phyloP scores from a whole-genome alignment of 2,888 invertebrate species.

The Stenichneumon culpator region DNA sequence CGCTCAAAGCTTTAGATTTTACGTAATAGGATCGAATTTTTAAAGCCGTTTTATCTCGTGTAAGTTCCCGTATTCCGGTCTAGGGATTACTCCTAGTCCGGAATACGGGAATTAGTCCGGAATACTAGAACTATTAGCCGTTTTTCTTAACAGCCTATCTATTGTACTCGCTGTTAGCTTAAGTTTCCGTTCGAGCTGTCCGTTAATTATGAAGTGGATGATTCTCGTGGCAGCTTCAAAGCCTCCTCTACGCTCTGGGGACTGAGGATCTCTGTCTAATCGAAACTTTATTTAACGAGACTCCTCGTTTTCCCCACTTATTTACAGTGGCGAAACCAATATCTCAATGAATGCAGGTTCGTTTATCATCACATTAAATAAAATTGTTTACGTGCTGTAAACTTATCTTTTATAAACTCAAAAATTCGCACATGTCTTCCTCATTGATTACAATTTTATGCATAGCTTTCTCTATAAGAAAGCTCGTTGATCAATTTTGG shows the following conservation, averaged over 20 bases:
- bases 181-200: neutral
- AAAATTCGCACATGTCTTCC: too few relatives aligned
- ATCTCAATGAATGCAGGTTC: neutral
- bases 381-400: neutral
- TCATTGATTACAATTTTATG: too few relatives aligned
- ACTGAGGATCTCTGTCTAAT: neutral
- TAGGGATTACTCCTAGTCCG: neutral
- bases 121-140: too few relatives aligned
- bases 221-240: neutral
- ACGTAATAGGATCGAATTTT: neutral
- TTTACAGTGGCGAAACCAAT: conserved; percentile 4
- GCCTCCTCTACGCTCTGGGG: neutral
- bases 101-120: too few relatives aligned
- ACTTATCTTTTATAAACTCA: too few relatives aligned
- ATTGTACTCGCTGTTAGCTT: neutral
- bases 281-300: neutral
- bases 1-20: neutral
- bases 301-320: neutral
- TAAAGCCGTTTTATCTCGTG: neutral
- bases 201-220: neutral
- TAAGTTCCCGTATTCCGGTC: neutral
- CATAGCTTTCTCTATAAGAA: too few relatives aligned
- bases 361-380: neutral
- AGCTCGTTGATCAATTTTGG: too few relatives aligned
- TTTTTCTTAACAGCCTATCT: neutral